Base-by-base conservation (phyloP, 2,797 vertebrate species). In the Phalloptychus januarius region DNA sequence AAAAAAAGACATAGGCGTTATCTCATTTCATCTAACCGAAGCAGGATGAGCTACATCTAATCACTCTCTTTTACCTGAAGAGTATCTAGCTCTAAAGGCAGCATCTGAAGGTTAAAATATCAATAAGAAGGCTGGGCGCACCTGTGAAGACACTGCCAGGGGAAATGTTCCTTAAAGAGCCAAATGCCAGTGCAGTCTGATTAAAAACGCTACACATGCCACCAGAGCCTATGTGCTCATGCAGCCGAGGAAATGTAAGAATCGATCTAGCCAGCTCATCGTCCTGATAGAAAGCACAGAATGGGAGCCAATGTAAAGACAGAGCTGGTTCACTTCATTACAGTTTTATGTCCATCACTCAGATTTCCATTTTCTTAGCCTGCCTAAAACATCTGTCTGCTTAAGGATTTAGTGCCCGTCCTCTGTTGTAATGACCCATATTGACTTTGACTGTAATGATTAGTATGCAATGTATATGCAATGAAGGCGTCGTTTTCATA, bases 181-280 rank as follows among this genome's bases (percentile, higher is more conserved):
- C 20, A 86, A 87, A 87, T 77, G 83, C 75, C 76, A 84, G 76
- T 83, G 83, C 58, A 52, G 80, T 76, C 72, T 84, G 74, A 93
- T 89, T 87, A 65, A 86, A 89, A 83, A 44, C 28, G 46, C 80
- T 72, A 58, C 78, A 78, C 54, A 61, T 87, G 82, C 78, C 86
- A 84, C 79, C 82, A 80, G 81, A 75, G 69, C 67, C 79, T 82
- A 73, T 58, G 80, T 82, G 86, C 38, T 82, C 75, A 80, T 89
- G 88, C 71, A 83, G 81, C 88, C 46, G 71, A 90, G 91, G 88
- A 91, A 92, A 90, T 83, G 78, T 81, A 85, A 74, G 77, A 91
- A 91, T 93, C 54, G 79, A 94, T 93, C 77, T 77, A 75, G 77
- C 79, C 86, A 86, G 80, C 80, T 56, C 6, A 73, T 58, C 63